A percentile compares a stretch with the other conserved stretches of the same genome.
phyloP scores from a whole-genome alignment of 2,888 invertebrate species.

The Drosophila nr. perissopoda region DNA sequence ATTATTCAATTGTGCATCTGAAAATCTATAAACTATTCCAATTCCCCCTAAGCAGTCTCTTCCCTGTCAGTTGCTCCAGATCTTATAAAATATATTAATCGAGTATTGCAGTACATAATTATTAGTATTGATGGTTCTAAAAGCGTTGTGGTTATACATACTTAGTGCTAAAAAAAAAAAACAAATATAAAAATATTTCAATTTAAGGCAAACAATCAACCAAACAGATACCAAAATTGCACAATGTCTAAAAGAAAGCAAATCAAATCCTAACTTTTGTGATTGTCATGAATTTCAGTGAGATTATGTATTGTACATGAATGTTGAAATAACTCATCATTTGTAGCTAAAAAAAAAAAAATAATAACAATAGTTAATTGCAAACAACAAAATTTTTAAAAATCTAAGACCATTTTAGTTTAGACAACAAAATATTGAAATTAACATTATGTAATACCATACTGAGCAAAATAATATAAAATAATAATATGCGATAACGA shows the following conservation, averaged over 20 bases:
- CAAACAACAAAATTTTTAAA: conserved; percentile 15
- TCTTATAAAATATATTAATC: not conserved
- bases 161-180: conserved; percentile 5
- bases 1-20: not conserved
- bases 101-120: conserved; percentile 20
- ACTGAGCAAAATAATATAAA: conserved; percentile 7
- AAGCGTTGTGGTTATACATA: conserved; percentile 66
- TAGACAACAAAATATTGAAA: conserved; percentile 55
- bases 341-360: conserved; percentile 41
- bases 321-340: conserved; percentile 45
- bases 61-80: conserved; percentile 20
- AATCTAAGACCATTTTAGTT: conserved; percentile 44
- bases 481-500: conserved; percentile 37
- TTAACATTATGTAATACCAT: conserved; percentile 19
- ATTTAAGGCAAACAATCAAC: conserved; percentile 39
- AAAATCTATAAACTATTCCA: conserved; percentile 12
- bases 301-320: conserved; percentile 42
- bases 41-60: conserved; percentile 3
- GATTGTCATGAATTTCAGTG: conserved; percentile 77
- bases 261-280: conserved; percentile 77
- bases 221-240: conserved; percentile 35
- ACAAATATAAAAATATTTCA: conserved; percentile 15
- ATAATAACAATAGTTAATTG: conserved; percentile 45
- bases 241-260: conserved; percentile 37
- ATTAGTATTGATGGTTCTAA: conserved; percentile 43